Conservation (phyloP, 2,888 invertebrate species). For the Morpho helenor region DNA sequence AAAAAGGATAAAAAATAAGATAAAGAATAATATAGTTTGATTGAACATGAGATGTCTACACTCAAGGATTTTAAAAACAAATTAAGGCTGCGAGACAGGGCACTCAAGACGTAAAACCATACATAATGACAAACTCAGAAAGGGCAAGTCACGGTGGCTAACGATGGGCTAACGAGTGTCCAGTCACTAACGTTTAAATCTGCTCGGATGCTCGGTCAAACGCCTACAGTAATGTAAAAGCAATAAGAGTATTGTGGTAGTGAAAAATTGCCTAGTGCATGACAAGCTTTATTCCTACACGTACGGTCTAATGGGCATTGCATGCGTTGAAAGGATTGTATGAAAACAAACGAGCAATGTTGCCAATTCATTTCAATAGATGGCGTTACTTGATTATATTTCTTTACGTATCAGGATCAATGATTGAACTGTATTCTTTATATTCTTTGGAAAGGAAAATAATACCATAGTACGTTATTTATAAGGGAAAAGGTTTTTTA, state of each 20-base stretch:
- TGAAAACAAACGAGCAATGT: conserved; percentile 2
- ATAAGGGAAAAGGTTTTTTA: too few species aligned
- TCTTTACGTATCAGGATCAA: not conserved
- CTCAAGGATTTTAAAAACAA: conserved; percentile 65
- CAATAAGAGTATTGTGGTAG: conserved; percentile 28
- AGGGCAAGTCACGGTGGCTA: conserved; percentile 61
- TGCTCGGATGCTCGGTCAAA: conserved; percentile 33
- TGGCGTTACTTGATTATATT: conserved; percentile 14
- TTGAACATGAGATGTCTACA: conserved; percentile 26
- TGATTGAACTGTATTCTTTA: too few species aligned
- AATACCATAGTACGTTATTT: too few species aligned
- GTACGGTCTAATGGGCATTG: conserved; percentile 3
- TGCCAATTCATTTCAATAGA: conserved; percentile 13
- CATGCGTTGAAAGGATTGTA: not conserved
- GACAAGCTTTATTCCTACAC: conserved; percentile 22
- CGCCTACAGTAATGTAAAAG: conserved; percentile 31
- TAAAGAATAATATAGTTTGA: conserved; percentile 16
- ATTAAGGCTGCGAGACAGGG: conserved; percentile 58
- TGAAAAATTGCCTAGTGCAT: conserved; percentile 30
- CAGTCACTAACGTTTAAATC: conserved; percentile 38
- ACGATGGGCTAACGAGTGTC: conserved; percentile 49
- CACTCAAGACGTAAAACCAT: conserved; percentile 52
- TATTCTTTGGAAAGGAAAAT: too few species aligned
- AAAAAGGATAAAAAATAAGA: not conserved
- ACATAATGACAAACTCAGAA: conserved; percentile 54